These are phyloP conservation scores for Dendropsophus ebraccatus DNA, from an alignment of 2,113 vertebrate genomes.

Conservation along the genomic window DNA sequence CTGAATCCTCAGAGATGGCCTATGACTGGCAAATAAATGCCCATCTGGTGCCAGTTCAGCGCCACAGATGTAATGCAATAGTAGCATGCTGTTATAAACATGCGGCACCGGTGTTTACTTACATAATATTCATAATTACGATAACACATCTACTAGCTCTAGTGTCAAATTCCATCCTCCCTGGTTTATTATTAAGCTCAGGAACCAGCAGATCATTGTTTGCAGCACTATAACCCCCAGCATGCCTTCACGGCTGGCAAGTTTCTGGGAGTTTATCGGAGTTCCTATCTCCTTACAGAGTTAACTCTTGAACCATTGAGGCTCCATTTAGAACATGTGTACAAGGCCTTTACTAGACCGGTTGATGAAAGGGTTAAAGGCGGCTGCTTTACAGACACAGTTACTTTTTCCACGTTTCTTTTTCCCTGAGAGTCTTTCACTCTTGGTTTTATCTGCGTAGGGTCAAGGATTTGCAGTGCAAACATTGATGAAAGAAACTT, in stretches of 20 bases:
- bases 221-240: background rate
- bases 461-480: slow-evolving; percentile 76
- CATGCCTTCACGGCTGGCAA: background rate
- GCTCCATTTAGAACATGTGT: background rate
- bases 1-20: too few species aligned
- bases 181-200: background rate
- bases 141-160: background rate
- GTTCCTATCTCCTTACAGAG: background rate
- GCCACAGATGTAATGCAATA: too few species aligned
- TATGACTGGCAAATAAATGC: too few species aligned
- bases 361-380: background rate
- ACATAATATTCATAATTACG: background rate
- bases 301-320: background rate
- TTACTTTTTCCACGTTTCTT: background rate
- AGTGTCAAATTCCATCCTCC: background rate
- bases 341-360: background rate
- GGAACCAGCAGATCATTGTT: background rate
- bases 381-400: background rate
- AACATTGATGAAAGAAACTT: slow-evolving; percentile 75
- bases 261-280: background rate
- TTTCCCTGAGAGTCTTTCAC: slow-evolving; percentile 6
- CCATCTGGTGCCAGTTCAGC: too few species aligned
- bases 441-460: slow-evolving; percentile 66
- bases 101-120: background rate
- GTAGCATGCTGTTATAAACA: too few species aligned